Percentiles rank a stretch among this genome's conserved stretches.
Conservation (phyloP, 2,113 vertebrate genomes). For the Callaeas wilsoni region DNA sequence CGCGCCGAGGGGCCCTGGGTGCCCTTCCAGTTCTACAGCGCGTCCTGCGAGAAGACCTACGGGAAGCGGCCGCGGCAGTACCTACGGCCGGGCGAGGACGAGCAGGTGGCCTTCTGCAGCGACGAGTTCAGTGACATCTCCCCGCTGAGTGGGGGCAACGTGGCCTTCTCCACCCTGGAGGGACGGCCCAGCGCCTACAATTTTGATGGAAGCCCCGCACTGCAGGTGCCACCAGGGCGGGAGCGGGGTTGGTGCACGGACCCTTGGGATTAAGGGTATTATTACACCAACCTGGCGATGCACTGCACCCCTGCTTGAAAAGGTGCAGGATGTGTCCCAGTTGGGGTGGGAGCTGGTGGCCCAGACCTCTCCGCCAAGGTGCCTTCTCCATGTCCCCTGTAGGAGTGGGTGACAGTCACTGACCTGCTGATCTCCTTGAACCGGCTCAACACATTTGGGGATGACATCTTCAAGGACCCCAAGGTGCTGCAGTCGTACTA, state of each 20-base stretch:
- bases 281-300: fast-evolving
- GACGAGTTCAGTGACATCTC: constrained; percentile 97
- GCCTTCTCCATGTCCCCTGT: neutral
- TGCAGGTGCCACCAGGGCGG: constrained; percentile 76
- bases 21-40: constrained; percentile 93
- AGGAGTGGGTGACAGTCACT: constrained; percentile 96
- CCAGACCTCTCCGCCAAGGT: neutral
- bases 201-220: constrained; percentile 81
- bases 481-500: constrained; percentile 91
- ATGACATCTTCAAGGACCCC: constrained; percentile 92
- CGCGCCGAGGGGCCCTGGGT: constrained; percentile 73
- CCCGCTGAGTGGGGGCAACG: constrained; percentile 89
- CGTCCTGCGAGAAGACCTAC: constrained; percentile 85
- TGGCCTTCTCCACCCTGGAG: constrained; percentile 95
- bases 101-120: constrained; percentile 85
- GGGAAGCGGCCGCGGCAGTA: constrained; percentile 59
- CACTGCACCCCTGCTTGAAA: fast-evolving
- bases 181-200: constrained; percentile 89
- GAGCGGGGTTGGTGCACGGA: fast-evolving
- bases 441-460: constrained; percentile 93
- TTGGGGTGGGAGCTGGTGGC: neutral
- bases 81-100: constrained; percentile 80
- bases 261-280: fast-evolving
- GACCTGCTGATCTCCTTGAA: constrained; percentile 91
- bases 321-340: fast-evolving